phyloP scores from a whole-genome alignment of 2,797 vertebrate genomes.

The Sparidentex hasta region DNA sequence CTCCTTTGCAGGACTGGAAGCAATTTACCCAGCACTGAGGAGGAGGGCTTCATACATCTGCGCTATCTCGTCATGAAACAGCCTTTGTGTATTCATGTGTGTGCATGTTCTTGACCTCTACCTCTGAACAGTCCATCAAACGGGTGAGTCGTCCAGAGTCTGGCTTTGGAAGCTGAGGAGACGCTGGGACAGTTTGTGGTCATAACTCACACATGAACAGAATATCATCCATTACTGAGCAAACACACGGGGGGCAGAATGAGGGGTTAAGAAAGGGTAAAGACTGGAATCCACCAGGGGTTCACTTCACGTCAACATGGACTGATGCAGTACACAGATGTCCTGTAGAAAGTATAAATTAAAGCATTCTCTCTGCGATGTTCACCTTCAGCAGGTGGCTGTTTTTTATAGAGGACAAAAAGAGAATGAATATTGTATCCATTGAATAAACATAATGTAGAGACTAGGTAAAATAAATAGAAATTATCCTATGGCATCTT shows the following conservation, averaged over 20 bases:
- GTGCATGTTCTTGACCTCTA: constrained; percentile 14
- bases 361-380: neutral
- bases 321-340: constrained; percentile 45
- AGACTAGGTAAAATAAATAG: neutral
- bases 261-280: constrained; percentile 37
- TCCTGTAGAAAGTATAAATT: constrained; percentile 19
- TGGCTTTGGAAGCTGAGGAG: constrained; percentile 15
- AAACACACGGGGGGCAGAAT: constrained; percentile 14
- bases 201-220: constrained; percentile 41
- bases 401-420: neutral
- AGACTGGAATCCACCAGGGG: constrained; percentile 17
- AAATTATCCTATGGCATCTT: neutral
- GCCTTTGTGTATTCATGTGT: constrained; percentile 9
- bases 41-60: constrained; percentile 45
- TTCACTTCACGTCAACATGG: constrained; percentile 5
- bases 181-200: constrained; percentile 2
- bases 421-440: neutral
- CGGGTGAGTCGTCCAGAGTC: neutral
- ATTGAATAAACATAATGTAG: neutral
- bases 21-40: constrained; percentile 32
- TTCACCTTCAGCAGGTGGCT: constrained; percentile 1
- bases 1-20: constrained; percentile 15
- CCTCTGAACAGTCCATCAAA: constrained; percentile 41
- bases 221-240: constrained; percentile 39
- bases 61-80: constrained; percentile 34